These are phyloP conservation scores for Hypanus sabinus DNA, from an alignment of 2,113 vertebrate species.

Conservation along the genomic window DNA sequence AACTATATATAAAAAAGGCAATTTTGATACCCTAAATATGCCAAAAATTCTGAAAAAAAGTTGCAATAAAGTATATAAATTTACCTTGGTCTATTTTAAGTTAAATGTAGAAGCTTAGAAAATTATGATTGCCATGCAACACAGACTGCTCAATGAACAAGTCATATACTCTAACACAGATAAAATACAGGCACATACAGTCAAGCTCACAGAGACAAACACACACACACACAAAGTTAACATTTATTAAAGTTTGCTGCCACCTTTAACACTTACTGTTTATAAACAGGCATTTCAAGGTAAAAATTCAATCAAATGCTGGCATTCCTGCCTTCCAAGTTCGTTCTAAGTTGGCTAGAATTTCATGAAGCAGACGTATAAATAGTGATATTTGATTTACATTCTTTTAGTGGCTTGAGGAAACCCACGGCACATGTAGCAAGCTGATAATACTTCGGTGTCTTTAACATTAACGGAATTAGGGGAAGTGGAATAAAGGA, in stretches of 20 bases:
- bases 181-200: neutral
- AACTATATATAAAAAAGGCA: neutral
- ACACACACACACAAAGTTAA: neutral
- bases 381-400: neutral
- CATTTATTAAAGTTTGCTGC: neutral
- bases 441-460: neutral
- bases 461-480: neutral
- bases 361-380: slow-evolving; percentile 15
- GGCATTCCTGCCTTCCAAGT: neutral
- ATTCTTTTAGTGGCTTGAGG: slow-evolving; percentile 22
- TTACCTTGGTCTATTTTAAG: neutral
- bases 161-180: neutral
- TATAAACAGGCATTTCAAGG: slow-evolving; percentile 19
- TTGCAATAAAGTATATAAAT: neutral
- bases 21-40: neutral
- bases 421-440: slow-evolving; percentile 15
- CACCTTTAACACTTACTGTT: slow-evolving; percentile 15
- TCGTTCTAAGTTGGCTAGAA: neutral
- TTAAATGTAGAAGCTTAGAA: neutral
- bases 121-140: neutral
- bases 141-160: neutral
- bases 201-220: no score
- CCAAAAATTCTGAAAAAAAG: neutral
- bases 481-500: neutral
- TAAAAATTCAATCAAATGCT: neutral